A percentile compares a stretch with the other conserved stretches of the same genome.
phyloP scores from a whole-genome alignment of 2,113 vertebrate genomes.

The Pyrgilauda ruficollis region DNA sequence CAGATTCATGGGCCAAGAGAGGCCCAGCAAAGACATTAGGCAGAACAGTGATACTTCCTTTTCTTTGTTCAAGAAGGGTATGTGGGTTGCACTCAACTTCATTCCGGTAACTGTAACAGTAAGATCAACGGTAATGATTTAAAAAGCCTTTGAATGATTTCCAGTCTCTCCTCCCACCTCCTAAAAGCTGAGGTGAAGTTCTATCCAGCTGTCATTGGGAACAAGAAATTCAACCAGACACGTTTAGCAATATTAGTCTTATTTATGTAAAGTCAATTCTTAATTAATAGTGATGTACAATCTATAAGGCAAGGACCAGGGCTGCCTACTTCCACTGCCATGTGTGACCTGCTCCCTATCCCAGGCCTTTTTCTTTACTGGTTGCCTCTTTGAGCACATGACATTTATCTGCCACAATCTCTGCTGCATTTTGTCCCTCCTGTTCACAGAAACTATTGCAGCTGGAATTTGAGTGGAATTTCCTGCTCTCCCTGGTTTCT shows the following conservation, averaged over 20 bases:
- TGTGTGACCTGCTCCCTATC: neutral
- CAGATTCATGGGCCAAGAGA: neutral
- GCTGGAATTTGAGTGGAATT: constrained; percentile 58
- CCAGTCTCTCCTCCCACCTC: constrained; percentile 25
- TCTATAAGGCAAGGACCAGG: neutral
- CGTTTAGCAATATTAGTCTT: neutral
- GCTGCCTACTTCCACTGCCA: neutral
- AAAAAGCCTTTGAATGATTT: constrained; percentile 40
- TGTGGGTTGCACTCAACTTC: constrained; percentile 3
- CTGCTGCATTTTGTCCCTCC: neutral
- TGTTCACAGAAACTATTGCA: constrained; percentile 31
- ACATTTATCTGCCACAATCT: neutral
- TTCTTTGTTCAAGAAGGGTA: neutral
- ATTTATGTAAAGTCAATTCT: neutral
- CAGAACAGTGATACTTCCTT: constrained; percentile 7
- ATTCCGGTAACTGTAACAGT: neutral
- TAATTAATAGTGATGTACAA: neutral
- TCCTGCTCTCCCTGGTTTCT: constrained; percentile 44
- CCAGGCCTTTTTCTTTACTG: neutral
- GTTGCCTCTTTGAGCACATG: neutral
- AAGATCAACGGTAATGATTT: constrained; percentile 24
- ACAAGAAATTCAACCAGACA: constrained; percentile 6
- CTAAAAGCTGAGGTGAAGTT: neutral
- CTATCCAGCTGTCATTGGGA: neutral
- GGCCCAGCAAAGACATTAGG: neutral